Evolutionary conservation across 1,140 invertebrate species (phyloP), one percentile per base, ranked within the genome.

Genomic region (Coptotermes formosanus): DNA sequence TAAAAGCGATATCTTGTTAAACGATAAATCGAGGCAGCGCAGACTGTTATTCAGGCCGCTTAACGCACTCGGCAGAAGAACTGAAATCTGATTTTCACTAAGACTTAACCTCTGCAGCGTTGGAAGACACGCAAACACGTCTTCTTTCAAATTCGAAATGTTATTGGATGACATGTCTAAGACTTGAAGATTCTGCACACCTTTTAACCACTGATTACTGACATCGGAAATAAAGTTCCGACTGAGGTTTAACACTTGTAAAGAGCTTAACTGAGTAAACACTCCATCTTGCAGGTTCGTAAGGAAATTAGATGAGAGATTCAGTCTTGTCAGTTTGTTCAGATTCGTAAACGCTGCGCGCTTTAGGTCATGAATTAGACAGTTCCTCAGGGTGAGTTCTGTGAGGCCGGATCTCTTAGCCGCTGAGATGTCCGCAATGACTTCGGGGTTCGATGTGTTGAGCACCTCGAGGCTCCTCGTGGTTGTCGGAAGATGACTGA

Each of bases 51-150:
- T 38, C n/a, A 92, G 88, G 25, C 90, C 90, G 86, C 89, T 87
- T 64, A 92, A 91, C 2, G 87, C 90, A 32, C 87, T 82, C 23
- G 89, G 86, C 12, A 87, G 88, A 30, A 92, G 87, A 23, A 84
- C 82, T 11, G 92, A 91, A 69, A 98, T 91, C 69, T 93, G 92
- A 91, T 98, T 98, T 86, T 95, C 92, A n/a, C 96, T 96, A 14
- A 97, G 92, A 88, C 97, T 96, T 82, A 98, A 91, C 88, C 96
- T 95, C 88, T 96, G 94, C 43, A 97, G 90, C 87, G 93, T 91
- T 69, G 92, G 91, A 48, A 96, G 92, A 69, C 93, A 93, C 2
- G 87, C 48, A 81, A 87, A 87, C 3, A 52, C 69, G 32, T 43
- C 83, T 14, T 59, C 64, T 16, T 55, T 52, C 12, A 88, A 44